Evolutionary conservation across 2,113 vertebrate species (phyloP).

Genomic region (Hypanus sabinus): DNA sequence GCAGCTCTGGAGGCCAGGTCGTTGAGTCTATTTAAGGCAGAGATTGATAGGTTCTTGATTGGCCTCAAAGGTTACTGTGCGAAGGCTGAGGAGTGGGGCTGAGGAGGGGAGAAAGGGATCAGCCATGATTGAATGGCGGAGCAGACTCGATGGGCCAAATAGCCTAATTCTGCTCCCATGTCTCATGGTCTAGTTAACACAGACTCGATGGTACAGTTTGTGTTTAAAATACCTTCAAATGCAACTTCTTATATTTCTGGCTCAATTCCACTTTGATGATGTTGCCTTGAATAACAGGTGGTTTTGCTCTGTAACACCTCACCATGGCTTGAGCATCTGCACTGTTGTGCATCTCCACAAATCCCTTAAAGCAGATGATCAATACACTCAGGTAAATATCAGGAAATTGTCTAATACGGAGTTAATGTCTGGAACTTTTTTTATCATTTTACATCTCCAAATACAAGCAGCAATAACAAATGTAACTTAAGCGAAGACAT

Average conservation of each 20-base stretch:
- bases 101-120: too few relatives aligned
- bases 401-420: neutral
- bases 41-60: too few relatives aligned
- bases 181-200: neutral
- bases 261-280: neutral
- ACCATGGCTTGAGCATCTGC: conserved; percentile 20
- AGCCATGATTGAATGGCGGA: too few relatives aligned
- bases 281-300: conserved; percentile 2
- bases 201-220: neutral
- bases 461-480: neutral
- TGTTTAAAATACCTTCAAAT: neutral
- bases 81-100: too few relatives aligned
- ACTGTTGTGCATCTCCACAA: conserved; percentile 20
- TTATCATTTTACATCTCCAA: neutral
- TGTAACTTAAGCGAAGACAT: neutral
- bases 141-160: too few relatives aligned
- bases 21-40: too few relatives aligned
- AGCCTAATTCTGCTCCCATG: too few relatives aligned
- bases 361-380: conserved; percentile 7
- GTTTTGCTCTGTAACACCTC: neutral
- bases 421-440: neutral
- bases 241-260: conserved; percentile 1
- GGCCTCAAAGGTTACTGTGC: too few relatives aligned
- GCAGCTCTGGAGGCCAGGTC: too few relatives aligned
- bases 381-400: neutral